These are phyloP conservation scores for Teleopsis dalmanni DNA, from an alignment of 1,140 invertebrate species.

Conservation along the genomic window DNA sequence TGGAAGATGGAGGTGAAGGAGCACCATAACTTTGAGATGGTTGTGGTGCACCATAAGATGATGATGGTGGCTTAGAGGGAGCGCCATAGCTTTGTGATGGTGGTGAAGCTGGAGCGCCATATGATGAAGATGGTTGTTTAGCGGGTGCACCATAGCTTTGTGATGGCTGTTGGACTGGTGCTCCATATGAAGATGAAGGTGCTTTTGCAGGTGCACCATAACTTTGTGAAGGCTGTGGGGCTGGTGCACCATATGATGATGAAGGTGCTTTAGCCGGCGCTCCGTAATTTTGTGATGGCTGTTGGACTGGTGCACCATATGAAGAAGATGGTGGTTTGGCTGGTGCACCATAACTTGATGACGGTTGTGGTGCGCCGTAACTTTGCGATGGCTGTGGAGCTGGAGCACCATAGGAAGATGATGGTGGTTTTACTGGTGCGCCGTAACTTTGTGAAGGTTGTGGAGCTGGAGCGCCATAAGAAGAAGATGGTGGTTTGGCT, in stretches of 20 bases:
- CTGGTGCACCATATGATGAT: conserved; percentile 42
- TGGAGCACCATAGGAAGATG: conserved; percentile 36
- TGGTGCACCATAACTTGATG: conserved; percentile 42
- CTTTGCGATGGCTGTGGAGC: conserved; percentile 51
- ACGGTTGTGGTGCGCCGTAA: conserved; percentile 12
- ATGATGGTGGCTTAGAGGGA: conserved; percentile 21
- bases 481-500: conserved; percentile 19
- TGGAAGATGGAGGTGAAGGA: conserved; percentile 17
- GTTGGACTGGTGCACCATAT: conserved; percentile 35
- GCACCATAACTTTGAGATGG: conserved; percentile 39
- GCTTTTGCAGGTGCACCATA: conserved; percentile 20
- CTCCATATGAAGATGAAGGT: conserved; percentile 24
- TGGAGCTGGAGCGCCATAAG: conserved; percentile 23
- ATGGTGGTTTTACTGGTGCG: too few relatives aligned
- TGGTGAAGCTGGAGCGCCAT: conserved; percentile 20
- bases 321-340: conserved; percentile 30
- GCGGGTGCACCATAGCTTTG: conserved; percentile 40
- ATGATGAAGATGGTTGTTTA: conserved; percentile 28
- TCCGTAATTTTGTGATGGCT: conserved; percentile 44
- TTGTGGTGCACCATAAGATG: conserved; percentile 45
- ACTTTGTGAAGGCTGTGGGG: conserved; percentile 27
- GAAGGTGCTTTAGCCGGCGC: conserved; percentile 22
- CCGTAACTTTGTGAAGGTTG: too few relatives aligned
- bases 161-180: conserved; percentile 32
- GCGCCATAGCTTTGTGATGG: conserved; percentile 40